Conservation (phyloP, 2,797 vertebrate genomes). For the Alfaro cultratus region DNA sequence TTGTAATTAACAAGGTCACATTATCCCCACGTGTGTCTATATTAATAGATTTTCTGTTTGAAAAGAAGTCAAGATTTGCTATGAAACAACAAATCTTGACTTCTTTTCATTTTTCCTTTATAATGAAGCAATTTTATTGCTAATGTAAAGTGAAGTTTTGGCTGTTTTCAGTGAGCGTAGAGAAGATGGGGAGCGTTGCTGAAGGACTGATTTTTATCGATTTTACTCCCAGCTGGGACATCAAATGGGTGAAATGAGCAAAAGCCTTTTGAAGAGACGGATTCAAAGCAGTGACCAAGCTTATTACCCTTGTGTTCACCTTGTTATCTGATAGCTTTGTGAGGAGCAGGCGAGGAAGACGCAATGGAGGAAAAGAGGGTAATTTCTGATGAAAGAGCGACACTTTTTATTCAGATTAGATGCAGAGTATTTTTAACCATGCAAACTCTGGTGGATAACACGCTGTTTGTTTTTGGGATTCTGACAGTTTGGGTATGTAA, state of each 20-base stretch:
- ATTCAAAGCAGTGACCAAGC: constrained; percentile 65
- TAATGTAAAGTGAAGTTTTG: constrained; percentile 58
- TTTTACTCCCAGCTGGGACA: constrained; percentile 47
- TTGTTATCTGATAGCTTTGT: constrained; percentile 64
- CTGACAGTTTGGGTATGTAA: constrained; percentile 79
- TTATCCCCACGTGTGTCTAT: constrained; percentile 37
- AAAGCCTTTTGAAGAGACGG: constrained; percentile 47
- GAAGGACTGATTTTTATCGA: constrained; percentile 53
- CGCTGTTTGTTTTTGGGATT: constrained; percentile 73
- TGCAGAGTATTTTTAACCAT: constrained; percentile 73
- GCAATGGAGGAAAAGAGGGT: constrained; percentile 23
- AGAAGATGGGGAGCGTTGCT: constrained; percentile 19
- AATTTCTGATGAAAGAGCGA: constrained; percentile 45
- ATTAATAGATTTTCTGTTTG: constrained; percentile 37
- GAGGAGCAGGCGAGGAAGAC: constrained; percentile 26
- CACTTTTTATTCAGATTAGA: constrained; percentile 72
- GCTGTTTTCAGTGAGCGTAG: constrained; percentile 42
- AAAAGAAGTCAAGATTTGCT: constrained; percentile 5
- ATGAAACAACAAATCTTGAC: constrained; percentile 32
- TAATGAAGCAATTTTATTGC: constrained; percentile 26
- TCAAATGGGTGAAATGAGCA: constrained; percentile 43
- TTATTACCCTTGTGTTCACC: constrained; percentile 77
- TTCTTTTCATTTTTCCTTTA: constrained; percentile 18
- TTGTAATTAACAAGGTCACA: constrained; percentile 38
- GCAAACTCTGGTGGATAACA: constrained; percentile 71